A percentile compares a stretch with the other conserved stretches of the same genome.
These are phyloP conservation scores for Ramphastos sulfuratus DNA, from an alignment of 2,113 vertebrate species.

Conservation along the genomic window DNA sequence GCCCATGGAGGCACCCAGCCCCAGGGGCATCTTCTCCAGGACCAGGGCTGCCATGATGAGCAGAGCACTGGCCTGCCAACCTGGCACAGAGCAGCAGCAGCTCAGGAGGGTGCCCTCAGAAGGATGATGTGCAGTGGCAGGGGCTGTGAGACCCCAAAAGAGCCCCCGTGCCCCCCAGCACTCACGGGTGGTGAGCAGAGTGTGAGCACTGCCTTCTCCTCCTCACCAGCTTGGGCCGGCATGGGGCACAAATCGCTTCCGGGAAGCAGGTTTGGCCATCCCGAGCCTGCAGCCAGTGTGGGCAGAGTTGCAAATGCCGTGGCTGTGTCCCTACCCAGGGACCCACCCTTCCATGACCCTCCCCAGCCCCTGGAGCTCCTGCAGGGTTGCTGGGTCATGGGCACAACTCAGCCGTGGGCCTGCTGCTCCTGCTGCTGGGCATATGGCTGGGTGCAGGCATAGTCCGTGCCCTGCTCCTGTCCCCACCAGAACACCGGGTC, in stretches of 20 bases:
- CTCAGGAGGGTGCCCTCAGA: background rate
- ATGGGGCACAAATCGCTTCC: fast-evolving
- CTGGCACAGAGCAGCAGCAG: background rate
- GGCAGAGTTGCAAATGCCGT: background rate
- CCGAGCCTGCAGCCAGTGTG: fast-evolving
- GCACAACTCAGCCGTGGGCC: background rate
- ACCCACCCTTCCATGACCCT: background rate
- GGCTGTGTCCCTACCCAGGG: background rate
- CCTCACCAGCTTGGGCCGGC: background rate
- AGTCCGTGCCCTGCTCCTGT: background rate
- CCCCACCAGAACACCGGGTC: background rate
- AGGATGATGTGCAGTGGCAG: background rate
- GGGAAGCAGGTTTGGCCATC: background rate
- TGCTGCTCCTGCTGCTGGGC: background rate
- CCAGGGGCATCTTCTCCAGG: background rate
- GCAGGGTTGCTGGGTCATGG: background rate
- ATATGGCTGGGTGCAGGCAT: no score
- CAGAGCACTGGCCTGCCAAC: fast-evolving
- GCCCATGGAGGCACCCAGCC: background rate
- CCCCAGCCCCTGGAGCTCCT: background rate
- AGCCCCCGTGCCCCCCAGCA: background rate
- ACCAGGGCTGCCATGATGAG: fast-evolving
- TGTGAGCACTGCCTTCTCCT: background rate
- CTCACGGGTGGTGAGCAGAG: background rate
- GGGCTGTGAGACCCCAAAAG: background rate